Conservation (phyloP, 2,797 vertebrate genomes). For the Anas bernieri region DNA sequence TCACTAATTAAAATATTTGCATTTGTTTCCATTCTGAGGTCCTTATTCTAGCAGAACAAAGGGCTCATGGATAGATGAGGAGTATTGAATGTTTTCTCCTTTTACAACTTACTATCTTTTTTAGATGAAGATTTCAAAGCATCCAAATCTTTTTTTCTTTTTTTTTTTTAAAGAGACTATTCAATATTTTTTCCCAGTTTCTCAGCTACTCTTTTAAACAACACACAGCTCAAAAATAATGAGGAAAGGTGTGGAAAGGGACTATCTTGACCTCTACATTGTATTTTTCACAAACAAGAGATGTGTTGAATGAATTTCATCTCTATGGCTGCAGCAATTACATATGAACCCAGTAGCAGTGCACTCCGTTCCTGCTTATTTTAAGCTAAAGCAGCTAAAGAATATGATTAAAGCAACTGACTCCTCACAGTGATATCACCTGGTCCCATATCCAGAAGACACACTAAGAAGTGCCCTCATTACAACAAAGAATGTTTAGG, state of each 20-base stretch:
- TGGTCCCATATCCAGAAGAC: not conserved
- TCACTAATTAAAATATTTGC: not conserved
- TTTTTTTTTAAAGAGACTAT: not conserved
- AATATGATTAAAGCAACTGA: not conserved
- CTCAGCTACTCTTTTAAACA: not conserved
- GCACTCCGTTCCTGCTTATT: not conserved
- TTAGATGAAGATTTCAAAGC: not conserved
- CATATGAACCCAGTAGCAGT: not conserved
- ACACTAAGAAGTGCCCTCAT: not conserved
- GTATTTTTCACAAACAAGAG: not conserved
- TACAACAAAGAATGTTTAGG: not conserved
- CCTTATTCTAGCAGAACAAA: not conserved
- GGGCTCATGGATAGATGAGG: not conserved
- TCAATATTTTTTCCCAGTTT: not conserved
- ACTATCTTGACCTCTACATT: constrained; percentile 29
- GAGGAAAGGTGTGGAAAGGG: constrained; percentile 16
- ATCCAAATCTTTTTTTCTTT: not conserved
- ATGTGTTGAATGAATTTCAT: not conserved
- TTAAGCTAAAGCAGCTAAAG: not conserved
- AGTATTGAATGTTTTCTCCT: not conserved
- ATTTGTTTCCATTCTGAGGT: not conserved
- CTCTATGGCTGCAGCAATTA: not conserved
- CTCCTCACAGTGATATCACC: not conserved
- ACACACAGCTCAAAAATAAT: not conserved
- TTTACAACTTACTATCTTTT: not conserved